Evolutionary conservation across 2,113 vertebrate species (phyloP), one percentile per base, ranked within the genome.

Genomic region (Percopsis transmontana): DNA sequence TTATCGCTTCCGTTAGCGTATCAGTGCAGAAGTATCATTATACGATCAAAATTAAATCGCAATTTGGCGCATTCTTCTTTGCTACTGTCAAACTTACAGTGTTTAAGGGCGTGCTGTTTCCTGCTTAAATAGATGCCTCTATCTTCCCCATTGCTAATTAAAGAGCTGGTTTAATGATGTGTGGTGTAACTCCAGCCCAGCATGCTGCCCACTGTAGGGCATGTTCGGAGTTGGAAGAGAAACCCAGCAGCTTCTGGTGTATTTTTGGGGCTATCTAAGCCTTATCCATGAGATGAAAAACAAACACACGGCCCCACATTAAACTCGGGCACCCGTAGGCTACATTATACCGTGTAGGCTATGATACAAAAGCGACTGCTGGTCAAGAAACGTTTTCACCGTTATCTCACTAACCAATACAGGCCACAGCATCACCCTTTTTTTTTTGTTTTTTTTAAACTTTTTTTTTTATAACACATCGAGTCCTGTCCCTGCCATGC

Each of bases 151-250:
- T 12, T 38, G 69, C 68, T 62, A 74, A 86, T 81, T 81, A 77
- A 76, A 79, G 74, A 73, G 66, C 65, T 45, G 68, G 51, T 56
- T 74, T 79, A 73, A 54, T 18, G 58, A 51, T 65, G 72, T 54
- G 63, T 41, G 27, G 66, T 42, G 76, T 44, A 68, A 71, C 77
- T 77, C 64, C 55, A 62, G 58, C 66, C 19, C 62, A 40, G 56
- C 69, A 13, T n/a, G 58, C 54, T 38, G 63, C 58, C 62, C 74
- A 14, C 61, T 55, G 64, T 68, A 45, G 45, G 9, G 1, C n/a
- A 6, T 60, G 66, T 55, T 12, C 1, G 1, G 44, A 12, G 33
- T n/a, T 23, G n/a, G 12, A 18, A 11, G 54, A 16, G 20, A 38
- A 23, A 50, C 27, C 24, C n/a, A 24, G 44, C 14, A 68, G 9